phyloP scores from a whole-genome alignment of 2,113 vertebrate genomes.

The Saccopteryx bilineata region DNA sequence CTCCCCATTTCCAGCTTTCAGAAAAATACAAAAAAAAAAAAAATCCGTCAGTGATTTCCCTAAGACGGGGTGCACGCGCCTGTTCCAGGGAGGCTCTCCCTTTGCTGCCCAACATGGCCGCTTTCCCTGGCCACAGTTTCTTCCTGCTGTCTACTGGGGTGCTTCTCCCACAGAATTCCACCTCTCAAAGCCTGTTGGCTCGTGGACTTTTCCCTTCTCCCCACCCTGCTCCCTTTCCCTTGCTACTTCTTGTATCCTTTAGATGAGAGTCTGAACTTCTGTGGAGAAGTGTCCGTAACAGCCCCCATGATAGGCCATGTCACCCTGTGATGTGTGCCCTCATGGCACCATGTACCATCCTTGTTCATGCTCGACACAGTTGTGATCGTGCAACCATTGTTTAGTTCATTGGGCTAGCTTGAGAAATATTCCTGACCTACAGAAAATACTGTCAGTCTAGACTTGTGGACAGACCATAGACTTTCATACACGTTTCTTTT shows the following conservation, averaged over 20 bases:
- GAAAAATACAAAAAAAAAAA: no score
- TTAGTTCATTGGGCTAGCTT: not conserved
- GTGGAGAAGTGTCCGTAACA: not conserved
- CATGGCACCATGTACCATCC: rapidly evolving
- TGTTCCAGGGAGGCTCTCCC: not conserved
- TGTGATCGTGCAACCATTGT: no score
- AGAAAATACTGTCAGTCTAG: not conserved
- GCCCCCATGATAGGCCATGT: not conserved
- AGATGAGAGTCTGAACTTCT: not conserved
- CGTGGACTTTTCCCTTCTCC: not conserved
- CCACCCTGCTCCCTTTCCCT: not conserved
- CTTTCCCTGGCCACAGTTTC: not conserved
- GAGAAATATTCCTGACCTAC: not conserved
- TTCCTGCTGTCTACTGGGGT: not conserved
- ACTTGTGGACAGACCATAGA: not conserved
- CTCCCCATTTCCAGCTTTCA: no score
- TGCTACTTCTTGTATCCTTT: rapidly evolving
- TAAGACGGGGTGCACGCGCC: not conserved
- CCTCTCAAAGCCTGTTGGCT: rapidly evolving
- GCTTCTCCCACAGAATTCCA: not conserved
- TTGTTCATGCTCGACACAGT: not conserved
- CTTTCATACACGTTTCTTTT: not conserved
- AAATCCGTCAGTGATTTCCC: not conserved
- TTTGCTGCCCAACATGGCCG: rapidly evolving
- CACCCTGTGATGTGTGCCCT: not conserved